Evolutionary conservation across 2,888 invertebrate genomes (phyloP).

Genomic region (Melieria omissa): DNA sequence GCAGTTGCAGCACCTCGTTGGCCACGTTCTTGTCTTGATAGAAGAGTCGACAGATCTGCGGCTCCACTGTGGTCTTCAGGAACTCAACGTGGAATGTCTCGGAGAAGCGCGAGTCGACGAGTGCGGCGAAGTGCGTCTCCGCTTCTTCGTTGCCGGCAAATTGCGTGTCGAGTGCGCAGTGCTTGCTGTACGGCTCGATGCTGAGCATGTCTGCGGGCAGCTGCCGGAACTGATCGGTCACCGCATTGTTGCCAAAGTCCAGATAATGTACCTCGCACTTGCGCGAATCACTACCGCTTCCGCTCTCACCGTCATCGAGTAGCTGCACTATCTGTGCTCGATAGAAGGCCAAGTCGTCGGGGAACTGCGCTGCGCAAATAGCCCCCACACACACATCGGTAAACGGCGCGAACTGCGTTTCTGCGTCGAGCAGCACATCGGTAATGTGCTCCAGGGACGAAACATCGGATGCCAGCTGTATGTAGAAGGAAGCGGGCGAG

Average conservation of each 20-base stretch:
- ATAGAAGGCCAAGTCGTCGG: slow-evolving; percentile 88
- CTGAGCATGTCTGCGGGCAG: slow-evolving; percentile 72
- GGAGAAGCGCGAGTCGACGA: slow-evolving; percentile 74
- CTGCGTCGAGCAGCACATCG: slow-evolving; percentile 60
- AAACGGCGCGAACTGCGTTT: slow-evolving; percentile 53
- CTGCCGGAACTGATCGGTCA: slow-evolving; percentile 71
- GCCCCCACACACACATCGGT: slow-evolving; percentile 67
- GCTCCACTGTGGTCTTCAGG: slow-evolving; percentile 52
- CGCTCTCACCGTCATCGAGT: slow-evolving; percentile 71
- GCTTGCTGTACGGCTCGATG: slow-evolving; percentile 71
- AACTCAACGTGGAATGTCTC: slow-evolving; percentile 65
- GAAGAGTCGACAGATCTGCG: slow-evolving; percentile 57
- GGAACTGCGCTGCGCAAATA: slow-evolving; percentile 81
- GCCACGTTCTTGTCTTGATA: slow-evolving; percentile 61
- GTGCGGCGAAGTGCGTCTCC: slow-evolving; percentile 72
- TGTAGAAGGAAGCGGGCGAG: slow-evolving; percentile 78
- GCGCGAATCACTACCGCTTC: too few relatives aligned
- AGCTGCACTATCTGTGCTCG: slow-evolving; percentile 83
- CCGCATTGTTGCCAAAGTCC: slow-evolving; percentile 75
- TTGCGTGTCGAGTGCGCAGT: slow-evolving; percentile 72
- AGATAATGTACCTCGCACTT: slow-evolving; percentile 81
- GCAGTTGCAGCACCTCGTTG: slow-evolving; percentile 52
- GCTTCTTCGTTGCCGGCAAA: slow-evolving; percentile 74
- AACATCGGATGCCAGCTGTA: slow-evolving; percentile 71
- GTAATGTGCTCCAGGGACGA: slow-evolving; percentile 58